phyloP scores from a whole-genome alignment of 2,888 invertebrate species.

The Morinoia aosen region DNA sequence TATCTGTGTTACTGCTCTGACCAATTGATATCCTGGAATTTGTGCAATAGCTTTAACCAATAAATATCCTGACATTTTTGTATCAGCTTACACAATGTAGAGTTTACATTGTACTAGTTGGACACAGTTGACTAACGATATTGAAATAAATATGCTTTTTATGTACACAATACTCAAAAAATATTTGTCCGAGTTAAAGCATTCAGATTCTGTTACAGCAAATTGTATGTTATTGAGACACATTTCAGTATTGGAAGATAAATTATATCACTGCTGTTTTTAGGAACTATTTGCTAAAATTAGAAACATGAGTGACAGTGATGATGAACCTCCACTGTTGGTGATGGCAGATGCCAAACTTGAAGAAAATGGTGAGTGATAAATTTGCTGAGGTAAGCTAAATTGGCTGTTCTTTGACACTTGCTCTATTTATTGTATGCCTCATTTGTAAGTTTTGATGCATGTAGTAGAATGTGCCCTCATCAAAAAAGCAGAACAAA shows the following conservation, averaged over 20 bases:
- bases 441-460: neutral
- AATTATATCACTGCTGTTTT: neutral
- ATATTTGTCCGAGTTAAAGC: too few relatives aligned
- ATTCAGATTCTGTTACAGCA: too few relatives aligned
- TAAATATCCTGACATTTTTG: too few relatives aligned
- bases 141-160: too few relatives aligned
- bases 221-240: too few relatives aligned
- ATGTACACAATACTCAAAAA: too few relatives aligned
- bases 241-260: neutral
- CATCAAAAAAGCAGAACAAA: neutral
- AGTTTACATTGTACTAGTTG: too few relatives aligned
- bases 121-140: too few relatives aligned
- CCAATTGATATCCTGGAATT: too few relatives aligned
- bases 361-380: neutral
- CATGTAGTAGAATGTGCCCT: neutral
- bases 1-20: too few relatives aligned
- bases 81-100: too few relatives aligned
- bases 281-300: neutral
- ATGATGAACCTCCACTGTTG: slow-evolving; percentile 39
- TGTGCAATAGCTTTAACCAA: too few relatives aligned
- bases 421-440: neutral
- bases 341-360: neutral
- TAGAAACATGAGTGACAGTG: slow-evolving; percentile 27
- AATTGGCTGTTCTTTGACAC: neutral
- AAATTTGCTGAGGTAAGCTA: neutral